These are phyloP conservation scores for Microtus richardsoni DNA, from an alignment of 2,113 vertebrate genomes.

Conservation along the genomic window DNA sequence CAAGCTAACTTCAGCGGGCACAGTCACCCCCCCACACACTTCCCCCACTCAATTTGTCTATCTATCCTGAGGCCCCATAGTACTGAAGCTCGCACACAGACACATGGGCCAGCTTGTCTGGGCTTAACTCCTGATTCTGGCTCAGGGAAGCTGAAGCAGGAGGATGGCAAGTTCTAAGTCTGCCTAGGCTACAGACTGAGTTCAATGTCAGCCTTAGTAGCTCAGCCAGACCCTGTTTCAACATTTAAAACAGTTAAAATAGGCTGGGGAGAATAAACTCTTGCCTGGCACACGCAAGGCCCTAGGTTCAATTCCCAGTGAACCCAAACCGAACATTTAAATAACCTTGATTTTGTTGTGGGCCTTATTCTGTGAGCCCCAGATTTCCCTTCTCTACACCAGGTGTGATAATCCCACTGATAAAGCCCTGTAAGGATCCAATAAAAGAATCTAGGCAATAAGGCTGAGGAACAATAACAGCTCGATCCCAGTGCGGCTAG, in stretches of 20 bases:
- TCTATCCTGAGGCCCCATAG: accelerated
- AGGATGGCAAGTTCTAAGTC: neutral
- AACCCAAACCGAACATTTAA: neutral
- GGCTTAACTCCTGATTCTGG: neutral
- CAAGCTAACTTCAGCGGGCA: neutral
- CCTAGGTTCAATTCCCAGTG: neutral
- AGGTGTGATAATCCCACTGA: neutral
- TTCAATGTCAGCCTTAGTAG: neutral
- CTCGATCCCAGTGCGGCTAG: neutral
- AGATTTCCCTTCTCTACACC: constrained; percentile 28
- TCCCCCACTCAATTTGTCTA: neutral
- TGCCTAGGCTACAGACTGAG: neutral
- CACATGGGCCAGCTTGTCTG: neutral
- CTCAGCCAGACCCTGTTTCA: neutral
- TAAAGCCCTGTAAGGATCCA: neutral
- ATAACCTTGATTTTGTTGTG: neutral
- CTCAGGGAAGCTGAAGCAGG: neutral
- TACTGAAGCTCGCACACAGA: neutral
- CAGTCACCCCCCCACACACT: neutral
- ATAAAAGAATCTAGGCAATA: neutral
- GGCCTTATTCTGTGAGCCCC: neutral
- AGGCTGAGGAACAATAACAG: neutral
- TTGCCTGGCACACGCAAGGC: neutral
- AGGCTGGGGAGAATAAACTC: neutral
- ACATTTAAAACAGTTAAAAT: neutral